These are phyloP conservation scores for Pseudochirops cupreus DNA, from an alignment of 2,797 vertebrate species.

Conservation along the genomic window DNA sequence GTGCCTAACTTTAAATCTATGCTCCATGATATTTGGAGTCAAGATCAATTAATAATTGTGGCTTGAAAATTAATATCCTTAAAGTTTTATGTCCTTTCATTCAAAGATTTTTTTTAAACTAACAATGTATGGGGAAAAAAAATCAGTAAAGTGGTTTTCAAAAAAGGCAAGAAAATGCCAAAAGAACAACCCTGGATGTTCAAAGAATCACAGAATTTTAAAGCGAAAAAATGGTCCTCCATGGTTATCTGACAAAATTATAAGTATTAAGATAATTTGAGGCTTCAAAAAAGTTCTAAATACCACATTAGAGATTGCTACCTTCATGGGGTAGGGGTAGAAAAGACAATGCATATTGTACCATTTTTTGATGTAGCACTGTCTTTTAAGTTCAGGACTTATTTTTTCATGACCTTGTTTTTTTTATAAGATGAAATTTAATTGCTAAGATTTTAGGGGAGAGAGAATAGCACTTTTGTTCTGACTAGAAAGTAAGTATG, in stretches of 20 bases:
- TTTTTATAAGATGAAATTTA: not conserved
- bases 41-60: not conserved
- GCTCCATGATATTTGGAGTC: not conserved
- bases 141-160: not conserved
- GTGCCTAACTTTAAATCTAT: not conserved
- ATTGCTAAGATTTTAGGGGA: not conserved
- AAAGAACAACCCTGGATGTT: not conserved
- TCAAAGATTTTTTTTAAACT: not conserved
- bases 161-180: not conserved
- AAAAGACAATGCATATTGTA: not conserved
- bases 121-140: not conserved
- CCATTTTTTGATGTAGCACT: not conserved
- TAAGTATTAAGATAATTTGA: not conserved
- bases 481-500: not conserved
- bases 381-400: not conserved
- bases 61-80: not conserved
- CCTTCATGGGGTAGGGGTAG: not conserved
- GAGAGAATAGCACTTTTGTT: not conserved
- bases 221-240: not conserved
- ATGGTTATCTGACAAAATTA: not conserved
- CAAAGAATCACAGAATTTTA: not conserved
- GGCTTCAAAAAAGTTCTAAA: not conserved
- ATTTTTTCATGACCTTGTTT: not conserved
- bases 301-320: not conserved
- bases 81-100: not conserved